These are phyloP conservation scores for Dreissena polymorpha DNA, from an alignment of 1,140 invertebrate genomes.

Conservation along the genomic window DNA sequence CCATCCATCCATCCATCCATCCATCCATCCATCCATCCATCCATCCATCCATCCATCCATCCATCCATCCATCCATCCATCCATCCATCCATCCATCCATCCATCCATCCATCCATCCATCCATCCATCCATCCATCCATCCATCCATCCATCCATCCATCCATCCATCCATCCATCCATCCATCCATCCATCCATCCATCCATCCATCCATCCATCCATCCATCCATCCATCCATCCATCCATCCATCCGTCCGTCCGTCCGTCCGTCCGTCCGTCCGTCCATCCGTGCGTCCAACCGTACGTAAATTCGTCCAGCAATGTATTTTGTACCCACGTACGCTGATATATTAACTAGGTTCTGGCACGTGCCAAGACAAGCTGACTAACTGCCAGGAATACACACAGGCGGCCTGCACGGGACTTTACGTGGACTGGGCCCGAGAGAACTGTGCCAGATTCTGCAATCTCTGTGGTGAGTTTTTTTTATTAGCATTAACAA, in stretches of 20 bases:
- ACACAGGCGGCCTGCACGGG: constrained; percentile 61
- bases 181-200: constrained; percentile 2
- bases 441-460: constrained; percentile 69
- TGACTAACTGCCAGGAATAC: constrained; percentile 64
- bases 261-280: no score
- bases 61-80: constrained; percentile 11
- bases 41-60: constrained; percentile 1
- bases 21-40: constrained; percentile 11
- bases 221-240: constrained; percentile 2
- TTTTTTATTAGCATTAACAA: no score
- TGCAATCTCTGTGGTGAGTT: constrained; percentile 60
- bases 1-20: constrained; percentile 11
- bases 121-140: constrained; percentile 5
- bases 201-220: constrained; percentile 2
- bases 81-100: constrained; percentile 9
- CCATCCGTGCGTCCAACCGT: not conserved
- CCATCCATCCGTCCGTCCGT: no score
- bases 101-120: not conserved
- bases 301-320: not conserved
- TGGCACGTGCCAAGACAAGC: constrained; percentile 59
- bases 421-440: constrained; percentile 69
- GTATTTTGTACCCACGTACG: not conserved
- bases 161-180: constrained; percentile 2
- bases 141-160: constrained; percentile 2
- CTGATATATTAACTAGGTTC: not conserved